A percentile compares a stretch with the other conserved stretches of the same genome.
These are phyloP conservation scores for Lanius collurio DNA, from an alignment of 2,113 vertebrate species.

Conservation along the genomic window DNA sequence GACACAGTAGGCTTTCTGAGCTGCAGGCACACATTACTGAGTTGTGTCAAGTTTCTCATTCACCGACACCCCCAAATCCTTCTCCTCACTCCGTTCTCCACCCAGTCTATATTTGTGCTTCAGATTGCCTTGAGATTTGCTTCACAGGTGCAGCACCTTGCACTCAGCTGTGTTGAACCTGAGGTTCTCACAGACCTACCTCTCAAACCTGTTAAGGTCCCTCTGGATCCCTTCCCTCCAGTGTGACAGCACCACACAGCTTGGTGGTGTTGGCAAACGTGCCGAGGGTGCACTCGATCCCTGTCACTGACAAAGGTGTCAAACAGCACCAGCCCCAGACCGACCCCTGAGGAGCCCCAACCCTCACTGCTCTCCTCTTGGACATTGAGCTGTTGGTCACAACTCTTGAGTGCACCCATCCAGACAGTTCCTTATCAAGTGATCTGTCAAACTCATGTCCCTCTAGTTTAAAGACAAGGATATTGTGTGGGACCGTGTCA, in stretches of 20 bases:
- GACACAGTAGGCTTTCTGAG: neutral
- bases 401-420: neutral
- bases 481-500: neutral
- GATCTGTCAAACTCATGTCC: neutral
- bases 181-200: neutral
- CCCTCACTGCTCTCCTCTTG: neutral
- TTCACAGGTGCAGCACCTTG: neutral
- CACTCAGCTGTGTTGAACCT: neutral
- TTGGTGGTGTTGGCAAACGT: rapidly evolving
- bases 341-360: neutral
- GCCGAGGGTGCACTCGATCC: rapidly evolving
- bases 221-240: neutral
- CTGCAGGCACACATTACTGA: neutral
- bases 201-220: neutral
- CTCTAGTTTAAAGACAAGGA: neutral
- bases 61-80: neutral
- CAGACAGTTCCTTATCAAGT: neutral
- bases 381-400: rapidly evolving
- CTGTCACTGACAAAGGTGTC: neutral
- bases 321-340: neutral
- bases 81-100: neutral
- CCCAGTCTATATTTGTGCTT: neutral
- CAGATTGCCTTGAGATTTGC: neutral
- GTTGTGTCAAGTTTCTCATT: neutral
- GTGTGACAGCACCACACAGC: neutral